Conservation (phyloP, 2,113 vertebrate species). For the Pongo abelii region DNA sequence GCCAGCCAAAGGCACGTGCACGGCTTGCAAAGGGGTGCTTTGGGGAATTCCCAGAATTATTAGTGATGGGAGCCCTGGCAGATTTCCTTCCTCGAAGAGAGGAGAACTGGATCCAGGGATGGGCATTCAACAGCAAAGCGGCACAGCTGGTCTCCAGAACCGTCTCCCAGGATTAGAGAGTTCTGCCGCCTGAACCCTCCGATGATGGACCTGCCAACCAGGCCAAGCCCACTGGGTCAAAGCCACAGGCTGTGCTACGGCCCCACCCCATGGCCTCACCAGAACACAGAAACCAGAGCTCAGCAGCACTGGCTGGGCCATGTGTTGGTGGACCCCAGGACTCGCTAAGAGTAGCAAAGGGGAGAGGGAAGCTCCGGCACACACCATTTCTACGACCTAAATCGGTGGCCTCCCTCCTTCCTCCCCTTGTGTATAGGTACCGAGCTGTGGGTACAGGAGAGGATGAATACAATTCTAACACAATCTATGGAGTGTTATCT, state of each 20-base stretch:
- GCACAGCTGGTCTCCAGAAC: neutral
- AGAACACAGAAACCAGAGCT: neutral
- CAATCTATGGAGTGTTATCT: neutral
- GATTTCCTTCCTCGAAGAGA: neutral
- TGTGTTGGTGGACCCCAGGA: neutral
- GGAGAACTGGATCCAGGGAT: neutral
- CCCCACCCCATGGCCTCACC: neutral
- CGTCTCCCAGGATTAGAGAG: neutral
- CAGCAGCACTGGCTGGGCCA: neutral
- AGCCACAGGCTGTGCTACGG: neutral
- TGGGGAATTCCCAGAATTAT: neutral
- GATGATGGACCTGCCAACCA: neutral
- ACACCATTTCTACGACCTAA: neutral
- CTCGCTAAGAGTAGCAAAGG: neutral
- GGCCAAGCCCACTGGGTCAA: neutral
- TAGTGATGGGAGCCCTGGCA: neutral
- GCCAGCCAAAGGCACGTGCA: neutral
- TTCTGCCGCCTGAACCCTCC: neutral
- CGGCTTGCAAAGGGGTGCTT: neutral
- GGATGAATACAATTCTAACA: conserved; percentile 49
- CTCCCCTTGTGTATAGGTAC: neutral
- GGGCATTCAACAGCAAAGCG: neutral
- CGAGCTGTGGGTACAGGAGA: neutral
- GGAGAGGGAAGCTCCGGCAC: neutral
- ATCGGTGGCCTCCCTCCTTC: neutral